A percentile compares a stretch with the other conserved stretches of the same genome.
phyloP scores from a whole-genome alignment of 1,140 invertebrate species.

The Antheraea mylitta region DNA sequence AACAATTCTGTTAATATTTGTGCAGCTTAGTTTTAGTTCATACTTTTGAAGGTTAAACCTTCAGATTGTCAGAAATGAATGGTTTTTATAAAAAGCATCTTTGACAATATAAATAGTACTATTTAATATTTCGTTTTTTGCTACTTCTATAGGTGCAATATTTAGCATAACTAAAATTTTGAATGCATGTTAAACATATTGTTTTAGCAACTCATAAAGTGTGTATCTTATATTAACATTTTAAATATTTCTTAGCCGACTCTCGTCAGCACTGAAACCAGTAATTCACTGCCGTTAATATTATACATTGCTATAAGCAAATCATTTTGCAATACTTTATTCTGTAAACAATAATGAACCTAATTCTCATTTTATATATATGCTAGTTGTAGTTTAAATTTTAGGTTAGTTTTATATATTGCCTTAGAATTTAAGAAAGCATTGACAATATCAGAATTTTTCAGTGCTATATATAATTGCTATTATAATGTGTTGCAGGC shows the following conservation, averaged over 20 bases:
- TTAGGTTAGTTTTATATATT: neutral
- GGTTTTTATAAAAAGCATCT: constrained; percentile 37
- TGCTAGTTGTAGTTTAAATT: constrained; percentile 10
- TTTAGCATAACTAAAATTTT: constrained; percentile 37
- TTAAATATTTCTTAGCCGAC: constrained; percentile 16
- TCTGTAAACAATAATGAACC: constrained; percentile 37
- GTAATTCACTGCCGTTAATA: constrained; percentile 62
- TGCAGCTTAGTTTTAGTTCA: constrained; percentile 33
- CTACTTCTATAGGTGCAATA: constrained; percentile 36
- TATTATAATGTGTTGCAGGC: neutral
- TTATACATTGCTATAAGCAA: constrained; percentile 62
- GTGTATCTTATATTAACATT: constrained; percentile 37
- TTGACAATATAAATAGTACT: constrained; percentile 14
- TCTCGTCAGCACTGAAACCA: constrained; percentile 34
- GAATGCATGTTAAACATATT: neutral
- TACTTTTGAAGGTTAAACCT: constrained; percentile 42
- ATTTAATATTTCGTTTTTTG: constrained; percentile 10
- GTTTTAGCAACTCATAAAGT: too few relatives aligned
- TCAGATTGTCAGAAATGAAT: constrained; percentile 15
- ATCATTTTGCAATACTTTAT: constrained; percentile 56
- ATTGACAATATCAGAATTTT: neutral
- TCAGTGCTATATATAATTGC: neutral
- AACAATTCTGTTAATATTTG: constrained; percentile 34
- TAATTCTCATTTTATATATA: constrained; percentile 28
- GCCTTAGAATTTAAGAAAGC: constrained; percentile 7